Base-by-base conservation (phyloP, 2,888 invertebrate genomes). In the Hydraecia micacea region DNA sequence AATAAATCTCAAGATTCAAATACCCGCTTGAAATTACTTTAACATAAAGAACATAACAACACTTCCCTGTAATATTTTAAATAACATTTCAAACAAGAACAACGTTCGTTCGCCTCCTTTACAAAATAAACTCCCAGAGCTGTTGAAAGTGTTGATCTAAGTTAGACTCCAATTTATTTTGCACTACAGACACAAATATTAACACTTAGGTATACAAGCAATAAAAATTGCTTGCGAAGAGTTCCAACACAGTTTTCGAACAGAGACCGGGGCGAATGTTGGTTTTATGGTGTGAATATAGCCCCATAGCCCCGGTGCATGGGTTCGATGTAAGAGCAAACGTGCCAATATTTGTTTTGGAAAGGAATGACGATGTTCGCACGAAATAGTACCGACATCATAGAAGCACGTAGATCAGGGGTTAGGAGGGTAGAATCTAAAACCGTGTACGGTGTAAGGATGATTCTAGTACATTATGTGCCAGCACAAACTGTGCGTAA, bases 161-260 rank as follows among this genome's bases (percentile, higher is more conserved):
- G 66, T 84, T 73, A 66, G 60, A 67, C 18, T 62, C 25, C 67
- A 80, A 85, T 85, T 82, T 71, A 81, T 81, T 71, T 73, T 15
- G 11, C 21, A 28, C 63, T 25, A 66, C 60, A 62, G 49, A 73
- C 39, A 62, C 42, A 81, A 52, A 66, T 80, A 60, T 67, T 55
- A 63, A 69, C 49, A 63, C 39, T 25, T 62, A 67, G 79, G 25
- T 49, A 60, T 11, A 58, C 55, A n/a, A 60, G 36, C 60, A 62
- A 80, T 42, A 65, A 77, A 70, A 72, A 72, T 52, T 52, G 2
- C 36, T 62, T 32, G 4, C 25, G 21, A 28, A 58, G n/a, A 58
- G 39, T 81, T 75, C 49, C 70, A 32, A 60, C 49, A 42, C 74
- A 65, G 46, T 77, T 77, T 67, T 21, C 46, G 39, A 55, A 71